A percentile compares a stretch with the other conserved stretches of the same genome.
Evolutionary conservation across 1,140 invertebrate species (phyloP).

Genomic region (Platyura marginata): DNA sequence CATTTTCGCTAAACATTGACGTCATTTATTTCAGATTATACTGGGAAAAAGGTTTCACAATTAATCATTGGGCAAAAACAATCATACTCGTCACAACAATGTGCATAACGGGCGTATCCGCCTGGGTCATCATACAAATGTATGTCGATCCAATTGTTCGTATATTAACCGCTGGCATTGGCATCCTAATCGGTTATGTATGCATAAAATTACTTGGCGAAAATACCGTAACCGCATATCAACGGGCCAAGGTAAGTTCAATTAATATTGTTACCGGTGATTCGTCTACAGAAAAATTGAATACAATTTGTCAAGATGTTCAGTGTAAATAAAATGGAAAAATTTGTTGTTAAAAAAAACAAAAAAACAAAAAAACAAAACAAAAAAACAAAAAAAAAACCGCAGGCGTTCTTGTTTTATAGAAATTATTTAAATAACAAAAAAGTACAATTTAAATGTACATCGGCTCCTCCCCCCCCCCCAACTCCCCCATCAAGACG

Average conservation of each 20-base stretch:
- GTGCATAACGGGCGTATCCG: constrained; percentile 50
- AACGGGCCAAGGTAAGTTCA: constrained; percentile 71
- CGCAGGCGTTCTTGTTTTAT: too few species aligned
- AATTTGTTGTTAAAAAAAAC: too few species aligned
- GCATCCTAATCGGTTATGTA: constrained; percentile 63
- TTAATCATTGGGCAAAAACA: constrained; percentile 53
- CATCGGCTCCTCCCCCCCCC: too few species aligned
- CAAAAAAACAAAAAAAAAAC: too few species aligned
- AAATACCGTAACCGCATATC: constrained; percentile 70
- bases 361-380: too few species aligned
- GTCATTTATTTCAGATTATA: constrained; percentile 33
- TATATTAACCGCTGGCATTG: constrained; percentile 59
- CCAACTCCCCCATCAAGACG: too few species aligned
- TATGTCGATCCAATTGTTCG: constrained; percentile 58
- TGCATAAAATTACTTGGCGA: constrained; percentile 67
- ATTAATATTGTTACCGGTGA: constrained; percentile 48
- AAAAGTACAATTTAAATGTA: too few species aligned
- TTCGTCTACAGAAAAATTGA: constrained; percentile 18
- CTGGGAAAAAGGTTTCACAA: constrained; percentile 64
- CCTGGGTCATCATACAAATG: constrained; percentile 67
- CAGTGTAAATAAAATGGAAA: constrained; percentile 2
- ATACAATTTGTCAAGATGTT: constrained; percentile 21
- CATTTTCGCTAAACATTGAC: too few species aligned
- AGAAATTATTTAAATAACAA: too few species aligned
- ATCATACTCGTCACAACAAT: constrained; percentile 50